Conservation (phyloP, 2,797 vertebrate species). For the Microcaecilia unicolor region DNA sequence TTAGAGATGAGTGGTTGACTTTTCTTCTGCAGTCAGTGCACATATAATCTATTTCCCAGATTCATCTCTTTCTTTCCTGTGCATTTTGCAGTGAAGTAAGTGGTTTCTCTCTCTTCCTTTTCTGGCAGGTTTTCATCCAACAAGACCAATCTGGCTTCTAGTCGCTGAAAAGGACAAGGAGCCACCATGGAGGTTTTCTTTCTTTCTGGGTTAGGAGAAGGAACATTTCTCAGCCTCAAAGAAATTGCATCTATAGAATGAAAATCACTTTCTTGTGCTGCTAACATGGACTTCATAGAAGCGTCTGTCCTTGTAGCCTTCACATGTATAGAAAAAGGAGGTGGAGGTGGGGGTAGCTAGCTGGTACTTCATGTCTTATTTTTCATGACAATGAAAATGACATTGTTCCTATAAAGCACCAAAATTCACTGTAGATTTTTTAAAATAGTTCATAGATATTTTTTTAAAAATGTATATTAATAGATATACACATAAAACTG, state of each 20-base stretch:
- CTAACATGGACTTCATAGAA: not conserved
- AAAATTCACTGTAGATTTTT: no score
- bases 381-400: no score
- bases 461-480: no score
- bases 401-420: no score
- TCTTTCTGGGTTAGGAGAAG: slow-evolving; percentile 4
- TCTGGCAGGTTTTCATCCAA: slow-evolving; percentile 61
- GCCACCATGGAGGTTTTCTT: no score
- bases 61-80: fast-evolving
- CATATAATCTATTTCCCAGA: fast-evolving
- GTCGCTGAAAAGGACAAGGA: slow-evolving; percentile 41
- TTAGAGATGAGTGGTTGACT: no score
- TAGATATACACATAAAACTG: no score
- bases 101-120: not conserved
- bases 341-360: not conserved
- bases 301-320: not conserved
- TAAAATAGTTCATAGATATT: no score
- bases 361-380: not conserved
- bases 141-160: slow-evolving; percentile 60
- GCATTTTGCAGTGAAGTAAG: fast-evolving
- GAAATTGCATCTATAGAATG: not conserved
- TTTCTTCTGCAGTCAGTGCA: fast-evolving
- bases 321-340: not conserved
- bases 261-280: not conserved
- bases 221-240: slow-evolving; percentile 12